These are phyloP conservation scores for Rhyacophila evoluta DNA, from an alignment of 2,888 invertebrate species.

Conservation along the genomic window DNA sequence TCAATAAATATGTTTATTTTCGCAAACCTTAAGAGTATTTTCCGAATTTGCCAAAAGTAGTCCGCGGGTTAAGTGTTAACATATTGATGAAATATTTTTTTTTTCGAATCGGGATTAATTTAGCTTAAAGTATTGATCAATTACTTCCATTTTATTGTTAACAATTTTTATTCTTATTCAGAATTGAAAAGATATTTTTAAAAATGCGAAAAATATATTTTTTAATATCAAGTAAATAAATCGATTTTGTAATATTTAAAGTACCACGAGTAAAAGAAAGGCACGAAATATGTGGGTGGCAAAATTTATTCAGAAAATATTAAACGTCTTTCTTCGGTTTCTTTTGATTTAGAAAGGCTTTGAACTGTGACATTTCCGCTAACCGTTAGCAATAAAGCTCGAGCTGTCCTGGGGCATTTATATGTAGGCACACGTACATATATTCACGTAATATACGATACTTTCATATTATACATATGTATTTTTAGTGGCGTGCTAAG, in stretches of 20 bases:
- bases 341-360: conserved; percentile 34
- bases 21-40: no score
- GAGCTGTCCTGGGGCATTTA: background rate
- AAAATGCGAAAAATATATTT: background rate
- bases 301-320: conserved; percentile 27
- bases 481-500: no score
- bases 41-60: no score
- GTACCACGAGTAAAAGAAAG: background rate
- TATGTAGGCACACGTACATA: background rate
- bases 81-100: no score
- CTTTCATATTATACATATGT: no score
- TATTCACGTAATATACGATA: no score
- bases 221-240: background rate
- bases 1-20: no score
- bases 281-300: background rate
- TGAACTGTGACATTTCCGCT: conserved; percentile 39
- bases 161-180: no score
- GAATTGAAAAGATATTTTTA: background rate
- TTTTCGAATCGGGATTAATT: no score
- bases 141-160: no score
- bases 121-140: no score
- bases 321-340: conserved; percentile 30
- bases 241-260: background rate
- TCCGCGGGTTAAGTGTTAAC: no score
- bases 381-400: conserved; percentile 25